phyloP scores from a whole-genome alignment of 2,888 invertebrate genomes.

The Chloroclysta siterata region DNA sequence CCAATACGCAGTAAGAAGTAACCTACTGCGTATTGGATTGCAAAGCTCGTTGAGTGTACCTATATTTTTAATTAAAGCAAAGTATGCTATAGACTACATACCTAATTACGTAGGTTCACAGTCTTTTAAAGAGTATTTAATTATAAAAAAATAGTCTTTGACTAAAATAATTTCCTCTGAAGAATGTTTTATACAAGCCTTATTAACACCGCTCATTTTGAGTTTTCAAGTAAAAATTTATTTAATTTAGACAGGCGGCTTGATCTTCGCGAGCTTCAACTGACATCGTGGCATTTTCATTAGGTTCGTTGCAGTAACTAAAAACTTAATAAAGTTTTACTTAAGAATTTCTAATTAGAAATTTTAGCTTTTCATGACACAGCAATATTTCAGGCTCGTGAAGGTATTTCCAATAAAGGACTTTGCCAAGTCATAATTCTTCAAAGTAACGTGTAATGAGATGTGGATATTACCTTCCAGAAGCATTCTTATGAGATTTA shows the following conservation, averaged over 20 bases:
- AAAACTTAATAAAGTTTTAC: slow-evolving; percentile 83
- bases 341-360: slow-evolving; percentile 84
- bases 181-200: slow-evolving; percentile 36
- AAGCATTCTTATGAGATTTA: slow-evolving; percentile 78
- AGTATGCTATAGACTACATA: background rate
- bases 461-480: slow-evolving; percentile 75
- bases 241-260: slow-evolving; percentile 51
- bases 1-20: too few relatives aligned
- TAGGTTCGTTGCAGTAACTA: slow-evolving; percentile 78
- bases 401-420: slow-evolving; percentile 85
- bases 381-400: slow-evolving; percentile 84
- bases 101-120: too few relatives aligned
- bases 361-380: slow-evolving; percentile 84
- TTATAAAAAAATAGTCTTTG: background rate
- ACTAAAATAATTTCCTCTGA: slow-evolving; percentile 30
- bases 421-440: slow-evolving; percentile 85
- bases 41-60: background rate
- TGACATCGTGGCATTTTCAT: slow-evolving; percentile 80
- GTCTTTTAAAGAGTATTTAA: too few relatives aligned
- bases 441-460: slow-evolving; percentile 84
- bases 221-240: slow-evolving; percentile 46
- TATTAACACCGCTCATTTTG: slow-evolving; percentile 42
- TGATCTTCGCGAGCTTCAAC: slow-evolving; percentile 49
- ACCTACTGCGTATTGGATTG: background rate
- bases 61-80: background rate